Percentiles rank a stretch among this genome's conserved stretches.
Evolutionary conservation across 2,113 vertebrate species (phyloP).

Genomic region (Etheostoma cragini): DNA sequence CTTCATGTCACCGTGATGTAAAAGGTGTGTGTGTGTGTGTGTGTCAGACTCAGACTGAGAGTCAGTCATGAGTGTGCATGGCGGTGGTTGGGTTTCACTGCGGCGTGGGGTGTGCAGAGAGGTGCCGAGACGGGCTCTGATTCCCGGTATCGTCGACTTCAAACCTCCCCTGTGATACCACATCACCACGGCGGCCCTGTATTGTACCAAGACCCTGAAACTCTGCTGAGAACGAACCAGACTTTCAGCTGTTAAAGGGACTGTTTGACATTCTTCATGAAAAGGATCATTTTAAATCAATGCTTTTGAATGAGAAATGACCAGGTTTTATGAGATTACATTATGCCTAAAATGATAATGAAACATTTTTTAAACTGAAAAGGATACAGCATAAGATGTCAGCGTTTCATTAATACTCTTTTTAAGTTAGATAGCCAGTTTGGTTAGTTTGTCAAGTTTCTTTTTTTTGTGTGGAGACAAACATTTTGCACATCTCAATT

Average conservation of each 20-base stretch:
- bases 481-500: background rate
- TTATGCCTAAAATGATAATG: background rate
- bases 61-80: constrained; percentile 81
- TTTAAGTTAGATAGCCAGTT: background rate
- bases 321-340: background rate
- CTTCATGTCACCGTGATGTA: constrained; percentile 53
- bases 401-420: background rate
- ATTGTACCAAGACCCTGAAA: constrained; percentile 68
- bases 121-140: constrained; percentile 51
- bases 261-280: constrained; percentile 56
- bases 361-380: background rate
- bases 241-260: constrained; percentile 44
- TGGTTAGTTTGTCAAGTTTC: background rate
- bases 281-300: background rate
- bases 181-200: constrained; percentile 65
- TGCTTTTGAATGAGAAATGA: constrained; percentile 21
- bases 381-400: background rate
- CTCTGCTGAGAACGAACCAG: constrained; percentile 22
- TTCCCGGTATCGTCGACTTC: constrained; percentile 72
- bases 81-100: constrained; percentile 75
- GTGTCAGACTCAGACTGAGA: constrained; percentile 83
- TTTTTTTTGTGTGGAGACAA: background rate
- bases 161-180: constrained; percentile 74
- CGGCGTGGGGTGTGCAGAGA: constrained; percentile 68
- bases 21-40: constrained; percentile 60